Evolutionary conservation across 1,140 invertebrate species (phyloP).

Genomic region (Diorhabda carinulata): DNA sequence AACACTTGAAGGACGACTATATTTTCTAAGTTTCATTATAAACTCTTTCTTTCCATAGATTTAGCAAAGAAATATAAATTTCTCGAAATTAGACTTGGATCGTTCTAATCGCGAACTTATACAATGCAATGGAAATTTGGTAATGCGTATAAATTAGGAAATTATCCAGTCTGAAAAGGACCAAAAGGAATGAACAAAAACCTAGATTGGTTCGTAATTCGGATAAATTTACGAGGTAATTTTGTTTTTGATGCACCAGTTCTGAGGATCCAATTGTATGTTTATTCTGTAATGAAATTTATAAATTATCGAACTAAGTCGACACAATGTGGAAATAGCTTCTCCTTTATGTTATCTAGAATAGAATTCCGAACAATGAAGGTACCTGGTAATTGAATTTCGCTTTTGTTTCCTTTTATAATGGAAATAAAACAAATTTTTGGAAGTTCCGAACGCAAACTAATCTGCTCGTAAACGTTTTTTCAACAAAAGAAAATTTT

Average conservation of each 20-base stretch:
- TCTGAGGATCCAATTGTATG: constrained; percentile 18
- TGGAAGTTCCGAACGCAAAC: background rate
- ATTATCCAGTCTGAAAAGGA: constrained; percentile 17
- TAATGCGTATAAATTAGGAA: constrained; percentile 22
- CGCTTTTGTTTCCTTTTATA: constrained; percentile 8
- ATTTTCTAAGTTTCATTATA: too few species aligned
- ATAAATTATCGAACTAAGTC: constrained; percentile 13
- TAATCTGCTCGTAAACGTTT: background rate
- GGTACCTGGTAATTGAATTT: constrained; percentile 8
- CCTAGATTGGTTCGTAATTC: constrained; percentile 18
- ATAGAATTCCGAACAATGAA: constrained; percentile 11
- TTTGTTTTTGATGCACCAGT: constrained; percentile 15
- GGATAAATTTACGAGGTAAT: constrained; percentile 17
- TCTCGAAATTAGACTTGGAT: too few species aligned
- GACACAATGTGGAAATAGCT: constrained; percentile 12
- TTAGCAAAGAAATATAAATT: too few species aligned
- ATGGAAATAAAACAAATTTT: constrained; percentile 4
- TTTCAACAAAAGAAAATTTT: background rate
- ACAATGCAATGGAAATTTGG: constrained; percentile 17
- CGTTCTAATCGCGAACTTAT: too few species aligned
- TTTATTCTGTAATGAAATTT: constrained; percentile 18
- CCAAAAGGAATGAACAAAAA: constrained; percentile 13
- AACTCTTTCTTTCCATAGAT: too few species aligned
- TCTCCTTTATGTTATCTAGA: constrained; percentile 12
- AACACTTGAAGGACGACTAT: too few species aligned